Conservation (phyloP, 2,888 invertebrate species). For the Octodonta nipae region DNA sequence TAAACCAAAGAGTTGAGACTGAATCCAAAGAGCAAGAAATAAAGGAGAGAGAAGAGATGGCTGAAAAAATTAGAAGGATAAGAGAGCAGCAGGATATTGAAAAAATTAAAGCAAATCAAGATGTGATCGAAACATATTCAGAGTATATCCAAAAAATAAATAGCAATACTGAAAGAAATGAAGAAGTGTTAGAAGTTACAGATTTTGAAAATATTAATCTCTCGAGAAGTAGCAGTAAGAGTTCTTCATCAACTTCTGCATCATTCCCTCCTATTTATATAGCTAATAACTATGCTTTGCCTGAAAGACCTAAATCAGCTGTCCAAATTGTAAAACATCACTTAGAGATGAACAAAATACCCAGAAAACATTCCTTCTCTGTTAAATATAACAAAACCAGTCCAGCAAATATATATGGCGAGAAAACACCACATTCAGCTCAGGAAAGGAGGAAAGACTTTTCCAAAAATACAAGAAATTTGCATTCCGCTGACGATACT, state of each 20-base stretch:
- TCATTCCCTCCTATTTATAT: constrained; percentile 26
- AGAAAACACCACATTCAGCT: constrained; percentile 13
- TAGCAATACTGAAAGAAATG: constrained; percentile 10
- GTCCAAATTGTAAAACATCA: constrained; percentile 31
- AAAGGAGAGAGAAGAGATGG: constrained; percentile 37
- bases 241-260: constrained; percentile 16
- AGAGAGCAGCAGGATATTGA: constrained; percentile 18
- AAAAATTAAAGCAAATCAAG: constrained; percentile 21
- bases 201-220: constrained; percentile 4
- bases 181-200: not conserved
- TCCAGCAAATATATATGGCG: constrained; percentile 21
- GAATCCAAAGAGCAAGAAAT: constrained; percentile 47
- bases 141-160: constrained; percentile 29
- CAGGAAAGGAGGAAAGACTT: constrained; percentile 11
- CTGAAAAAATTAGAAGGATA: constrained; percentile 27
- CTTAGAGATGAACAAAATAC: constrained; percentile 20
- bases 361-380: constrained; percentile 16
- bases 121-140: constrained; percentile 29
- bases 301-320: constrained; percentile 31
- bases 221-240: not conserved
- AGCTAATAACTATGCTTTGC: constrained; percentile 9
- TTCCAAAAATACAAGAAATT: constrained; percentile 13
- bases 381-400: constrained; percentile 28
- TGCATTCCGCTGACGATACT: constrained; percentile 29
- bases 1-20: constrained; percentile 49